A percentile compares a stretch with the other conserved stretches of the same genome.
phyloP scores from a whole-genome alignment of 2,888 invertebrate genomes.

The Mythimna vitellina region DNA sequence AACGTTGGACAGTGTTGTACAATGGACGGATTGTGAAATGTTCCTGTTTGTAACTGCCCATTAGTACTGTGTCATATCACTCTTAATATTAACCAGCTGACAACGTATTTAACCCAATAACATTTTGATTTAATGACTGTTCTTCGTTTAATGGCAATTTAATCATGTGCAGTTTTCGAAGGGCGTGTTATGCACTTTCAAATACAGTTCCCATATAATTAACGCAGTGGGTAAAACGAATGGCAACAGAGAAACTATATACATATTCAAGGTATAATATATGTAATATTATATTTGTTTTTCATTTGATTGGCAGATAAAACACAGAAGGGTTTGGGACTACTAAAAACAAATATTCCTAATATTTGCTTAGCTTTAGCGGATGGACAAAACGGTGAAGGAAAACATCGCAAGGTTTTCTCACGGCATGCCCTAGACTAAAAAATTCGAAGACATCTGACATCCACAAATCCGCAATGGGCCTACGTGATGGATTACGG shows the following conservation, averaged over 20 bases:
- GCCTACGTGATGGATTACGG: too few relatives aligned
- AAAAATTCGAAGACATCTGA: too few relatives aligned
- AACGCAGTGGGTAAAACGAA: background rate
- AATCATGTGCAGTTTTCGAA: constrained; percentile 32
- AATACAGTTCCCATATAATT: constrained; percentile 15
- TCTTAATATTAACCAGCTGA: constrained; percentile 38
- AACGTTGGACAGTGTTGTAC: constrained; percentile 48
- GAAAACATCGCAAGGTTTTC: too few relatives aligned
- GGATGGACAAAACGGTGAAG: too few relatives aligned
- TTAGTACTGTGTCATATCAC: constrained; percentile 48
- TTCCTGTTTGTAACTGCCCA: constrained; percentile 49
- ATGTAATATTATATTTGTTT: background rate
- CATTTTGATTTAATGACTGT: constrained; percentile 55
- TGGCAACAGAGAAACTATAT: background rate
- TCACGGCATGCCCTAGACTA: too few relatives aligned
- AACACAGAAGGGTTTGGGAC: background rate
- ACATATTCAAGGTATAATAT: too few relatives aligned
- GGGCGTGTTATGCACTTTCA: constrained; percentile 35
- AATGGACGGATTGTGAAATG: constrained; percentile 55
- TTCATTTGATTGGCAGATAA: background rate
- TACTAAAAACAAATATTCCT: background rate
- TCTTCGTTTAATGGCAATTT: constrained; percentile 33
- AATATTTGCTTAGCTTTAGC: background rate
- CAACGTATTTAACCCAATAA: constrained; percentile 53
- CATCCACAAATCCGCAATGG: too few relatives aligned